phyloP scores from a whole-genome alignment of 2,113 vertebrate genomes.

The Tachycineta bicolor region DNA sequence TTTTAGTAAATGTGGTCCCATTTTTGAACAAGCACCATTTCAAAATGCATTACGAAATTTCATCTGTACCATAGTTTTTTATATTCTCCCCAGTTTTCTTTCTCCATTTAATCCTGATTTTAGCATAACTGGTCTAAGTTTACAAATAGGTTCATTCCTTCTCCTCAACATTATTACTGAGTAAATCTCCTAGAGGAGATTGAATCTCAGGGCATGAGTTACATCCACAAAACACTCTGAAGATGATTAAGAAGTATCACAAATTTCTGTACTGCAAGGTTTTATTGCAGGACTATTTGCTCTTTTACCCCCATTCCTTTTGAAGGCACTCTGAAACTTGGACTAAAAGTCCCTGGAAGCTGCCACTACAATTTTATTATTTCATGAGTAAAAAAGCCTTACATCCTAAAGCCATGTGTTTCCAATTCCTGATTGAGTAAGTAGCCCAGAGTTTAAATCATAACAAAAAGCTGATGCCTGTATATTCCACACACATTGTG shows the following conservation, averaged over 20 bases:
- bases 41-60: neutral
- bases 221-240: neutral
- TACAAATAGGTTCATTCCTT: neutral
- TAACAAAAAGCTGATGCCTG: slow-evolving; percentile 13
- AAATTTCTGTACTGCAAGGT: neutral
- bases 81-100: neutral
- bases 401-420: slow-evolving; percentile 23
- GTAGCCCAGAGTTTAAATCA: neutral
- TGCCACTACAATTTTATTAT: neutral
- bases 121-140: neutral
- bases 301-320: neutral
- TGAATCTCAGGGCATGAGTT: neutral
- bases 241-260: neutral
- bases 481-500: accelerated
- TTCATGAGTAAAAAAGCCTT: neutral
- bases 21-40: neutral
- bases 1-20: neutral
- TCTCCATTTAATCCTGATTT: neutral
- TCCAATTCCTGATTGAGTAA: slow-evolving; percentile 32
- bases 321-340: neutral
- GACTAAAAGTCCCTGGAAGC: neutral
- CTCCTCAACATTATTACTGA: neutral
- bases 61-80: neutral
- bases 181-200: neutral
- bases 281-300: neutral